These are phyloP conservation scores for Pelodiscus sinensis DNA, from an alignment of 2,113 vertebrate species.

Conservation along the genomic window DNA sequence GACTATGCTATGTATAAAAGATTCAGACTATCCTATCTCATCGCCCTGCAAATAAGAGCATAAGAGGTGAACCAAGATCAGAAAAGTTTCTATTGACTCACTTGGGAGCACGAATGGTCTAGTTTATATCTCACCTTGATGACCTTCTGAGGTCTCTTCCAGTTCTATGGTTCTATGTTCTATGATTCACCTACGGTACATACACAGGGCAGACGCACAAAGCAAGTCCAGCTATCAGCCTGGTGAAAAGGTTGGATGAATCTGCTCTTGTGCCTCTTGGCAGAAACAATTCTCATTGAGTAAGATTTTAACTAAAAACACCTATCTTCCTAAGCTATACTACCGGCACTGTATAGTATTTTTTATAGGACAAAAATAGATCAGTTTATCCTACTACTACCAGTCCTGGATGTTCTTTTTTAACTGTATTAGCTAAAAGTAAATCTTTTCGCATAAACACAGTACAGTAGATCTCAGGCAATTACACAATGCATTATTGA, in stretches of 20 bases:
- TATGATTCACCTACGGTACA: neutral
- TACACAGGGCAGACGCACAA: rapidly evolving
- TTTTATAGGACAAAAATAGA: conserved; percentile 1
- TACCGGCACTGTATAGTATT: neutral
- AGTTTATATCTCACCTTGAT: rapidly evolving
- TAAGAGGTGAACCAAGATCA: neutral
- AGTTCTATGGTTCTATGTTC: too few species aligned
- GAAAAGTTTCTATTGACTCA: rapidly evolving
- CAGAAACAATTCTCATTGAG: neutral
- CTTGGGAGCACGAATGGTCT: rapidly evolving
- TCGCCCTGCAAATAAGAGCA: neutral
- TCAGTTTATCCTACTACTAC: conserved; percentile 29
- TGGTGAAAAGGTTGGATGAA: rapidly evolving
- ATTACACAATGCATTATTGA: conserved; percentile 13
- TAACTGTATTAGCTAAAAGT: conserved; percentile 22
- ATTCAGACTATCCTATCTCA: neutral
- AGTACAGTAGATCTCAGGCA: neutral
- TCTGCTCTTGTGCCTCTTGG: neutral
- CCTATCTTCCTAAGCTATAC: neutral
- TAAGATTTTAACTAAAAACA: conserved; percentile 37
- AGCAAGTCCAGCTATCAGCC: rapidly evolving
- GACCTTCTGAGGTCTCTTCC: too few species aligned
- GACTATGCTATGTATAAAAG: neutral
- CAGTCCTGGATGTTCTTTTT: neutral
- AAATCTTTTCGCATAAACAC: neutral